These are phyloP conservation scores for Sinotaia quadrata DNA, from an alignment of 2,888 invertebrate genomes.

Conservation along the genomic window DNA sequence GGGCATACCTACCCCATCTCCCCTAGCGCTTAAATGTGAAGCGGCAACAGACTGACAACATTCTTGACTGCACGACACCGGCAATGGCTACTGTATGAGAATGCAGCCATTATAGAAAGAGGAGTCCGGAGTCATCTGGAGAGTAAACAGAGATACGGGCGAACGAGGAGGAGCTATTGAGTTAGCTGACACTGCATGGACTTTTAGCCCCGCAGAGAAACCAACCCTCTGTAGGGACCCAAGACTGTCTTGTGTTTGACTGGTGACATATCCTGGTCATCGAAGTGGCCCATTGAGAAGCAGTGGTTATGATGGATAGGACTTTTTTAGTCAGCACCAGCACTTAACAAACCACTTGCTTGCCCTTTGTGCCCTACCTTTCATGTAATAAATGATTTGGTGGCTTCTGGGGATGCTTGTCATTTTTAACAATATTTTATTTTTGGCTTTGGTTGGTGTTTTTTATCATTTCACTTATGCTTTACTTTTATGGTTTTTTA, in stretches of 20 bases:
- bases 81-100: not conserved
- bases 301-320: too few relatives aligned
- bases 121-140: not conserved
- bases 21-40: too few relatives aligned
- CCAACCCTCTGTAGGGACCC: constrained; percentile 14
- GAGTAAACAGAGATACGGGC: not conserved
- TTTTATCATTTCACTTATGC: too few relatives aligned
- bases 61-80: not conserved
- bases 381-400: not conserved
- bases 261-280: constrained; percentile 6
- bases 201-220: constrained; percentile 1
- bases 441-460: too few relatives aligned
- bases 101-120: not conserved
- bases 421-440: too few relatives aligned
- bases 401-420: constrained; percentile 11
- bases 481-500: too few relatives aligned
- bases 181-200: constrained; percentile 5
- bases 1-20: constrained; percentile 21
- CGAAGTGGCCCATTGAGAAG: not conserved
- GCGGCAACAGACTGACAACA: not conserved
- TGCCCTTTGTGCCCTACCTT: too few relatives aligned
- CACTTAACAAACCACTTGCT: too few relatives aligned
- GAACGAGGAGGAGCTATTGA: not conserved
- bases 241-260: constrained; percentile 17
- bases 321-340: too few relatives aligned